These are phyloP conservation scores for Pocillopora damicornis DNA, from an alignment of 64 coral and sea anemone species.

Conservation along the genomic window DNA sequence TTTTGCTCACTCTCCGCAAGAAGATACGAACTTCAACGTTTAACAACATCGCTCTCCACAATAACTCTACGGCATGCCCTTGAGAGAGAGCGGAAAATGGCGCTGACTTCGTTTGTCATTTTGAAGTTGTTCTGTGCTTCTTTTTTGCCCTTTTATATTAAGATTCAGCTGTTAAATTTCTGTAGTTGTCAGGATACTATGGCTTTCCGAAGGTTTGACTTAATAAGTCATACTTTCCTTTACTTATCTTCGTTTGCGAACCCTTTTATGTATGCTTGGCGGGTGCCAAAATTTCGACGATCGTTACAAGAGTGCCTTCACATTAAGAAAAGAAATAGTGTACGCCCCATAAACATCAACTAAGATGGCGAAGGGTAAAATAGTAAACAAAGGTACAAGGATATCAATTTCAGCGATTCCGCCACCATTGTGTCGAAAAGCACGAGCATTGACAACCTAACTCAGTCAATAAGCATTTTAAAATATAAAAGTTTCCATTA, in stretches of 20 bases:
- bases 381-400: no score
- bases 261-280: background rate
- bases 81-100: background rate
- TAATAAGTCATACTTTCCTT: background rate
- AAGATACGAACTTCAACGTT: background rate
- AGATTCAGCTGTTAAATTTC: background rate
- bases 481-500: no score
- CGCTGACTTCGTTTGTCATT: background rate
- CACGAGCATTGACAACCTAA: no score
- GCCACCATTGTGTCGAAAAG: no score
- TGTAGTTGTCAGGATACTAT: background rate
- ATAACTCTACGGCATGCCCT: background rate
- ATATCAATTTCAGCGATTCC: no score
- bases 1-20: background rate
- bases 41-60: background rate
- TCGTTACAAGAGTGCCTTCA: background rate
- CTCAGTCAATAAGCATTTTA: no score
- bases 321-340: background rate
- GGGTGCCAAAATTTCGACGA: background rate
- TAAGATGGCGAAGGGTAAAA: background rate
- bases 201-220: background rate
- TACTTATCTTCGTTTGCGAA: background rate
- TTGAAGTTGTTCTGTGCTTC: background rate
- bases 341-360: background rate
- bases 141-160: background rate